These are phyloP conservation scores for Chloroclystis v-ata DNA, from an alignment of 2,888 invertebrate genomes.

Conservation along the genomic window DNA sequence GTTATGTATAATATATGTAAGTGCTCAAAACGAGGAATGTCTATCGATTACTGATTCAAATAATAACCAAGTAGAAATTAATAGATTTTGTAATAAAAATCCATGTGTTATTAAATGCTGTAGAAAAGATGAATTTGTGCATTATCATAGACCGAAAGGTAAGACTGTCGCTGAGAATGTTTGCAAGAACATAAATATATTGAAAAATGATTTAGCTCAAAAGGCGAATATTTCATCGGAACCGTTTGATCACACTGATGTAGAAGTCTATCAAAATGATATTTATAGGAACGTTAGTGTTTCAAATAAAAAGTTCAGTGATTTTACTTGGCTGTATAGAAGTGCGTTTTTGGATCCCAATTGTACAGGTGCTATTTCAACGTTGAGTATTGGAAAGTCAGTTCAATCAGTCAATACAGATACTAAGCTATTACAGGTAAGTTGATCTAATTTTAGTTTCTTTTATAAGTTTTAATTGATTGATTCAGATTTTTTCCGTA, in stretches of 20 bases:
- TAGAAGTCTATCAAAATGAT: conserved; percentile 7
- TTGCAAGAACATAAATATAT: not conserved
- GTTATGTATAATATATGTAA: no score
- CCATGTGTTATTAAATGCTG: conserved; percentile 20
- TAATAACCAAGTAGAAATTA: not conserved
- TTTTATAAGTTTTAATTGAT: no score
- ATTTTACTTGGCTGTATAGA: conserved; percentile 5
- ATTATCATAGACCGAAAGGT: not conserved
- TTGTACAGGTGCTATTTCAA: no score
- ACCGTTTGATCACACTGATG: conserved; percentile 1
- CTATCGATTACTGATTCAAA: conserved; percentile 4
- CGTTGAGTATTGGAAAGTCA: no score
- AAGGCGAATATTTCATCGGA: not conserved
- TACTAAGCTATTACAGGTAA: conserved; percentile 9
- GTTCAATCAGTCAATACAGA: not conserved
- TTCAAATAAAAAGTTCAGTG: conserved; percentile 4
- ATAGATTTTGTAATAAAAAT: conserved; percentile 4
- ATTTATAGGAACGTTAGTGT: not conserved
- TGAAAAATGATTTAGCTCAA: not conserved
- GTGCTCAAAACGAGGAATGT: not conserved
- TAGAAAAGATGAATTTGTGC: conserved; percentile 12
- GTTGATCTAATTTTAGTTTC: no score
- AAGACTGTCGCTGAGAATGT: rapidly evolving
- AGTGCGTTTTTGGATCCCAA: not conserved
- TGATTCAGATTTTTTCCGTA: no score